Conservation (phyloP, 2,888 invertebrate genomes). For the Tinea semifulvella region DNA sequence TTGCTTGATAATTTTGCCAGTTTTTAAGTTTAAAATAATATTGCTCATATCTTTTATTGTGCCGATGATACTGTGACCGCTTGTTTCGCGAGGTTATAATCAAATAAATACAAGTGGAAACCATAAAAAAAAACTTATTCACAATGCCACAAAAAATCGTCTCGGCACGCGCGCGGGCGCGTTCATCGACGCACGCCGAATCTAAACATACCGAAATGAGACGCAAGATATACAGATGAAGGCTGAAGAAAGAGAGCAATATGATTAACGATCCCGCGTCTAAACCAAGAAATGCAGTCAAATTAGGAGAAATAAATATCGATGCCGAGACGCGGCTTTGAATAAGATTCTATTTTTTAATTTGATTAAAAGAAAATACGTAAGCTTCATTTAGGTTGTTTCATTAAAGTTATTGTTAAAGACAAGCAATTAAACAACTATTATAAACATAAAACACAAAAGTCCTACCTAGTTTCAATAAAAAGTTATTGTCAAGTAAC, state of each 20-base stretch:
- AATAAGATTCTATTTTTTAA: constrained; percentile 2
- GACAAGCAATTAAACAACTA: not conserved
- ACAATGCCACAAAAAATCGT: constrained; percentile 31
- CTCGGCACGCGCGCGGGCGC: constrained; percentile 50
- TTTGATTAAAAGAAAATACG: not conserved
- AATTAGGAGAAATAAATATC: constrained; percentile 60
- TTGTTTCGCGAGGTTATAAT: not conserved
- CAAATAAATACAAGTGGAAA: constrained; percentile 2
- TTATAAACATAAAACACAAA: not conserved
- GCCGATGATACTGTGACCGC: too few species aligned
- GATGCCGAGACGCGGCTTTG: constrained; percentile 18
- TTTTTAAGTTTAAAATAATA: too few species aligned
- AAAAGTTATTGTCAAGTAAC: too few species aligned
- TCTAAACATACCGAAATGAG: constrained; percentile 38
- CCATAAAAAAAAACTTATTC: not conserved
- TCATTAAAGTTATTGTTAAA: not conserved
- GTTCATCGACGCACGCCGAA: constrained; percentile 42
- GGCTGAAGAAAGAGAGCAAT: constrained; percentile 29
- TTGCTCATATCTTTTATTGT: too few species aligned
- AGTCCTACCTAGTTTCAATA: too few species aligned
- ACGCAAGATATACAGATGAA: constrained; percentile 22
- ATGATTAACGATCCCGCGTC: constrained; percentile 48
- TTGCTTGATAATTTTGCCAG: too few species aligned
- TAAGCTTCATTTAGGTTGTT: not conserved
- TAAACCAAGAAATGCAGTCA: constrained; percentile 54